These are phyloP conservation scores for Acanthosoma haemorrhoidale DNA, from an alignment of 2,888 invertebrate genomes.

Conservation along the genomic window DNA sequence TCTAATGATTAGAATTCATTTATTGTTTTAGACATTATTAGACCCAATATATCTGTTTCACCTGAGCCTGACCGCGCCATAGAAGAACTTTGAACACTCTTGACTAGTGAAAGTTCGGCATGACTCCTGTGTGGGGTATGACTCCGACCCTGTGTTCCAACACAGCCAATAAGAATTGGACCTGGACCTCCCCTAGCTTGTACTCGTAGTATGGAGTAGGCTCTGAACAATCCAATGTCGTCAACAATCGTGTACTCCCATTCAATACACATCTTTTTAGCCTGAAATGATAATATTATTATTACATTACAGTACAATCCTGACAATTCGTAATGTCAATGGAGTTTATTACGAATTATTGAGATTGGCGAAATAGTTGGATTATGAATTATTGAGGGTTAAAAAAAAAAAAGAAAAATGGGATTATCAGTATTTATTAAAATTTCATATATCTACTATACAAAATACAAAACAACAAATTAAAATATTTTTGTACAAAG, in stretches of 20 bases:
- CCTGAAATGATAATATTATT: no score
- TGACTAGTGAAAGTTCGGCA: neutral
- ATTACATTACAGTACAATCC: neutral
- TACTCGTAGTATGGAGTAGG: neutral
- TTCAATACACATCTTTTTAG: neutral
- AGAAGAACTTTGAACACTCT: neutral
- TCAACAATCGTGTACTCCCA: neutral
- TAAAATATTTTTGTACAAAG: no score
- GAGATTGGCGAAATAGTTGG: no score
- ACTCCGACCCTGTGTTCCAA: neutral
- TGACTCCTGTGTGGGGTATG: neutral
- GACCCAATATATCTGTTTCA: no score
- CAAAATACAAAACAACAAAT: no score
- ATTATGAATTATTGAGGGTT: no score
- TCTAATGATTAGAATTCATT: no score
- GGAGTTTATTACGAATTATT: no score
- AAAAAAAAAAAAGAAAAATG: no score
- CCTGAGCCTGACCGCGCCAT: neutral
- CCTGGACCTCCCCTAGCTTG: constrained; percentile 3
- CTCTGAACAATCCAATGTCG: neutral
- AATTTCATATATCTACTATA: no score
- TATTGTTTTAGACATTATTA: no score
- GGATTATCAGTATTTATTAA: no score
- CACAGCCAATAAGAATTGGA: constrained; percentile 18
- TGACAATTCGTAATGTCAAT: neutral